These are phyloP conservation scores for Rhinopomastus cyanomelas DNA, from an alignment of 2,113 vertebrate genomes.

Conservation along the genomic window DNA sequence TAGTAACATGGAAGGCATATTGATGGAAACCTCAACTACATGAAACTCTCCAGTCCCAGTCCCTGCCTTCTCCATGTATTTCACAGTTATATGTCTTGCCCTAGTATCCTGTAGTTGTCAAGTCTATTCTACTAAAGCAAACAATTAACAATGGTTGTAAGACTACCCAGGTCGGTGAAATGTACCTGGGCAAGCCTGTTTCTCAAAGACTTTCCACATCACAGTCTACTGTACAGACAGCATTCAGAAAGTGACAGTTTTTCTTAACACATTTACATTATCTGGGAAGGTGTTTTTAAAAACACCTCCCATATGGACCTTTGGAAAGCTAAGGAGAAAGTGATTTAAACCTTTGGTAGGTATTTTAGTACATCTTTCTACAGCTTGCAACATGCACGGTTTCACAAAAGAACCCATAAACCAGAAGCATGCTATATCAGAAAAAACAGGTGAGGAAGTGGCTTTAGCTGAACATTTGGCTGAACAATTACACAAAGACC, in stretches of 20 bases:
- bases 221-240: not conserved
- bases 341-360: not conserved
- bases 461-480: slow-evolving; percentile 23
- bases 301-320: too few relatives aligned
- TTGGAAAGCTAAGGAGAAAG: not conserved
- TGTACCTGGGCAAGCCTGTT: not conserved
- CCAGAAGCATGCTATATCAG: not conserved
- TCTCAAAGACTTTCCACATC: not conserved
- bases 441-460: not conserved
- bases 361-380: not conserved
- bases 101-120: not conserved
- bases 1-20: not conserved
- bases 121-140: not conserved
- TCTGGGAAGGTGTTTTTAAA: too few relatives aligned
- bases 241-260: not conserved
- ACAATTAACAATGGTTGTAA: not conserved
- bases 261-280: not conserved
- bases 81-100: not conserved
- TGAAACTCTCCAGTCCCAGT: not conserved
- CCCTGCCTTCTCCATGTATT: not conserved
- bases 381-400: not conserved
- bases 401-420: not conserved
- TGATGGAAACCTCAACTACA: not conserved
- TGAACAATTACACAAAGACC: not conserved
- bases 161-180: not conserved